Conservation (phyloP, 2,888 invertebrate genomes). For the Galerucella nymphaeae region DNA sequence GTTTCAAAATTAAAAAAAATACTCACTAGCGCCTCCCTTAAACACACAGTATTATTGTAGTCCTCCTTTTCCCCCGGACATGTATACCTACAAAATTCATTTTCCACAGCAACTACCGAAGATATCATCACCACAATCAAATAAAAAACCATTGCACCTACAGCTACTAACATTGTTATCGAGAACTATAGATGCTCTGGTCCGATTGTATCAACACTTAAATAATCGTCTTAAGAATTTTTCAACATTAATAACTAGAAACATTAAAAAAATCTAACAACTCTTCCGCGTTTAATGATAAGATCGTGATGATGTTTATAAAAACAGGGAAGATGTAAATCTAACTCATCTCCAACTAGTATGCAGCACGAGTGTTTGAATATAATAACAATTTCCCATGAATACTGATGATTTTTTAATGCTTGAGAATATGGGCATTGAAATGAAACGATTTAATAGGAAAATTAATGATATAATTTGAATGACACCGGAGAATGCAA, state of each 20-base stretch:
- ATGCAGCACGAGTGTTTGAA: not conserved
- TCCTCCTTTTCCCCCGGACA: not conserved
- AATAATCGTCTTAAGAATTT: not conserved
- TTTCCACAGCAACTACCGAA: not conserved
- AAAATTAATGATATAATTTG: not conserved
- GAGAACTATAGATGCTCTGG: not conserved
- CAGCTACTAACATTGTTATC: not conserved
- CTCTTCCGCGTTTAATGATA: constrained; percentile 6
- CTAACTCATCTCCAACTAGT: not conserved
- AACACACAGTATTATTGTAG: not conserved
- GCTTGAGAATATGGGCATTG: not conserved
- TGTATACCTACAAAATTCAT: constrained; percentile 4
- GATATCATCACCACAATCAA: not conserved
- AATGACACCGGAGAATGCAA: too few species aligned
- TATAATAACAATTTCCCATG: not conserved
- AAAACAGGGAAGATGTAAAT: not conserved
- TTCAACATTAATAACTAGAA: not conserved
- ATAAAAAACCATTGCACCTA: not conserved
- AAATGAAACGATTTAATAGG: not conserved
- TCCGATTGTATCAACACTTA: not conserved
- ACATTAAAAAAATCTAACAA: not conserved
- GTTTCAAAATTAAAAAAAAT: too few species aligned
- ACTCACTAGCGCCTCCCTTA: constrained; percentile 11
- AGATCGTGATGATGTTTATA: not conserved
- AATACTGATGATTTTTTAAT: not conserved